Conservation (phyloP, 2,113 vertebrate genomes). For the Lampris megalopsis region DNA sequence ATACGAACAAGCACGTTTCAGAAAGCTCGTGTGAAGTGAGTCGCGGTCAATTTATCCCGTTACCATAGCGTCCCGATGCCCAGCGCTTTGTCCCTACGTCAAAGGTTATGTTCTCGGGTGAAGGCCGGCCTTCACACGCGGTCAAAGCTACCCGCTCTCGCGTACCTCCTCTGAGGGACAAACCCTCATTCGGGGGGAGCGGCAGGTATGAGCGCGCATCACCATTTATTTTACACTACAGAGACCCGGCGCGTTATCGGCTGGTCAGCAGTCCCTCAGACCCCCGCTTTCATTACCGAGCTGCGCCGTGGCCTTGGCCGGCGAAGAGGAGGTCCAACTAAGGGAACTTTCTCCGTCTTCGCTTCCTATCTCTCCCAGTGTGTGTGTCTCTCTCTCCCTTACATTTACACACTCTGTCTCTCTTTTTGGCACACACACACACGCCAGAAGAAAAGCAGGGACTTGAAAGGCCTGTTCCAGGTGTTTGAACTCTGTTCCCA, state of each 20-base stretch:
- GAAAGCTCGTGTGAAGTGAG: background rate
- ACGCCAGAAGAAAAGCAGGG: conserved; percentile 25
- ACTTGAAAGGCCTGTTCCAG: conserved; percentile 77
- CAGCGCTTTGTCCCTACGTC: background rate
- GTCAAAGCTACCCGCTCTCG: conserved; percentile 8
- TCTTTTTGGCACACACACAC: conserved; percentile 1
- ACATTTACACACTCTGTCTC: background rate
- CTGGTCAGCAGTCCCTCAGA: conserved; percentile 74
- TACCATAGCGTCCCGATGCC: background rate
- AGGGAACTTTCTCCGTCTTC: conserved; percentile 24
- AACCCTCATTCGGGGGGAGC: conserved; percentile 18
- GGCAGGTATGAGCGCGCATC: conserved; percentile 63
- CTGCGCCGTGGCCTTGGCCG: conserved; percentile 33
- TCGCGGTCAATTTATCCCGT: background rate
- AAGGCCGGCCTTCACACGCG: background rate
- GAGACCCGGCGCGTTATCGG: conserved; percentile 69
- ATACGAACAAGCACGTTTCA: conserved; percentile 3
- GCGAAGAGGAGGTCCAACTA: conserved; percentile 49
- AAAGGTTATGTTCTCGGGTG: background rate
- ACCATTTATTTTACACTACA: conserved; percentile 70
- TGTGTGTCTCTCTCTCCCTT: background rate
- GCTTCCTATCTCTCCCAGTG: conserved; percentile 17
- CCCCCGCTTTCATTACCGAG: conserved; percentile 54
- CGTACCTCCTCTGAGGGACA: conserved; percentile 1
- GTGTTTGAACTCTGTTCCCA: conserved; percentile 77